phyloP scores from a whole-genome alignment of 2,113 vertebrate genomes.

The Hypanus sabinus region DNA sequence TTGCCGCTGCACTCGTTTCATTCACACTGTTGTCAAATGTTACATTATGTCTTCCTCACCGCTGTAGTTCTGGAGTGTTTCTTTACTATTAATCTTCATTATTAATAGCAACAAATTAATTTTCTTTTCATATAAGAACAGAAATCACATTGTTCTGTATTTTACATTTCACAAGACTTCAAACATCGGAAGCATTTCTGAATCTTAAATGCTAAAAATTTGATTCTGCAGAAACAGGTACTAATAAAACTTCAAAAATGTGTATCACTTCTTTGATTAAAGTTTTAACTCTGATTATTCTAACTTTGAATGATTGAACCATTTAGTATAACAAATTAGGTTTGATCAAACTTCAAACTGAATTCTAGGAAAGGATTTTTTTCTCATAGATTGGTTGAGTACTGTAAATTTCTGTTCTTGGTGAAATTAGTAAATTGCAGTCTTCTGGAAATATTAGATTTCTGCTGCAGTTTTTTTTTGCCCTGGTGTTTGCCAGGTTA shows the following conservation, averaged over 20 bases:
- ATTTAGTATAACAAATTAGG: no score
- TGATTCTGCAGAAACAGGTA: constrained; percentile 63
- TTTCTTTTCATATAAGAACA: constrained; percentile 36
- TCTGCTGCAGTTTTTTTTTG: no score
- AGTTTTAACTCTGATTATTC: not conserved
- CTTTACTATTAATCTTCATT: constrained; percentile 33
- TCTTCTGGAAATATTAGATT: no score
- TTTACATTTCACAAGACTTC: constrained; percentile 45
- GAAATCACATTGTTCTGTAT: constrained; percentile 30
- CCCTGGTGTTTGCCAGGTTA: no score
- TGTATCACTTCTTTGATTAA: not conserved
- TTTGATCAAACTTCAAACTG: not conserved
- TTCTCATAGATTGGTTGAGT: not conserved
- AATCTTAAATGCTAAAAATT: constrained; percentile 57
- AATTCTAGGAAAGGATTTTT: not conserved
- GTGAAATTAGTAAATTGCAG: not conserved
- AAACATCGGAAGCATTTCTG: constrained; percentile 41
- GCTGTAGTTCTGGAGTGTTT: constrained; percentile 37
- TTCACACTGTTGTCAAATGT: constrained; percentile 24
- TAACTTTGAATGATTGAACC: not conserved
- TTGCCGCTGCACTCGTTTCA: constrained; percentile 34
- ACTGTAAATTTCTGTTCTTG: not conserved
- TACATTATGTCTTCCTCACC: constrained; percentile 36
- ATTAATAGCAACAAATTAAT: constrained; percentile 24
- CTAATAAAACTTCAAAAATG: constrained; percentile 63